Evolutionary conservation across 1,140 invertebrate species (phyloP).

Genomic region (Philaenus spumarius): DNA sequence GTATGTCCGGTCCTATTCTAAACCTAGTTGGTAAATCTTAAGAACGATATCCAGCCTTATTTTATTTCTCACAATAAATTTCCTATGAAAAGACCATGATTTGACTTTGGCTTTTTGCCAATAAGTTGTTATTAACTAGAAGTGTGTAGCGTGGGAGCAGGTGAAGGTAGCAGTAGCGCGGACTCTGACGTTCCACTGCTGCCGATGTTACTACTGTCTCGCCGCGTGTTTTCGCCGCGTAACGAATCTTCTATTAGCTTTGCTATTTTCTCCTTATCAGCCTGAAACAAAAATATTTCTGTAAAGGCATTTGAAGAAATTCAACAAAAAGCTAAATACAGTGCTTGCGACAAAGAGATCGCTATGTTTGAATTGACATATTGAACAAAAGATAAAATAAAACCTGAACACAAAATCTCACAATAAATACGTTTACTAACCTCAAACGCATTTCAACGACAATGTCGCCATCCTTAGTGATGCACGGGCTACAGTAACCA

Average conservation of each 20-base stretch:
- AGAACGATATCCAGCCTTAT: constrained; percentile 13
- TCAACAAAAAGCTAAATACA: too few species aligned
- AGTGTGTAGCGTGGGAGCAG: not conserved
- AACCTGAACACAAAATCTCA: too few species aligned
- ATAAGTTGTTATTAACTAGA: constrained; percentile 7
- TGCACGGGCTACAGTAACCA: too few species aligned
- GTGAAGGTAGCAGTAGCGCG: not conserved
- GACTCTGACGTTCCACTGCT: not conserved
- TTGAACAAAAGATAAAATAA: too few species aligned
- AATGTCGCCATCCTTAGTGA: too few species aligned
- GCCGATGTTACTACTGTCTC: constrained; percentile 4
- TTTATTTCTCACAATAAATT: too few species aligned
- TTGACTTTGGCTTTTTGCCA: not conserved
- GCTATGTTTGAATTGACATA: too few species aligned
- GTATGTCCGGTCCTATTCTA: not conserved
- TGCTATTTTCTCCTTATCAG: constrained; percentile 64
- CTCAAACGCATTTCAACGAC: too few species aligned
- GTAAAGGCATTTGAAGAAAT: too few species aligned
- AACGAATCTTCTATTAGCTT: constrained; percentile 65
- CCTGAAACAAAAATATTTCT: constrained; percentile 42
- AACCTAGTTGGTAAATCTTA: constrained; percentile 12
- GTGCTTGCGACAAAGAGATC: too few species aligned
- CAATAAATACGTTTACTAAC: too few species aligned
- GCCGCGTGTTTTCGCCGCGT: constrained; percentile 35
- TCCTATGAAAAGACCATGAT: not conserved